These are phyloP conservation scores for Caenorhabditis becei DNA, from an alignment of 2,888 invertebrate genomes.

Conservation along the genomic window DNA sequence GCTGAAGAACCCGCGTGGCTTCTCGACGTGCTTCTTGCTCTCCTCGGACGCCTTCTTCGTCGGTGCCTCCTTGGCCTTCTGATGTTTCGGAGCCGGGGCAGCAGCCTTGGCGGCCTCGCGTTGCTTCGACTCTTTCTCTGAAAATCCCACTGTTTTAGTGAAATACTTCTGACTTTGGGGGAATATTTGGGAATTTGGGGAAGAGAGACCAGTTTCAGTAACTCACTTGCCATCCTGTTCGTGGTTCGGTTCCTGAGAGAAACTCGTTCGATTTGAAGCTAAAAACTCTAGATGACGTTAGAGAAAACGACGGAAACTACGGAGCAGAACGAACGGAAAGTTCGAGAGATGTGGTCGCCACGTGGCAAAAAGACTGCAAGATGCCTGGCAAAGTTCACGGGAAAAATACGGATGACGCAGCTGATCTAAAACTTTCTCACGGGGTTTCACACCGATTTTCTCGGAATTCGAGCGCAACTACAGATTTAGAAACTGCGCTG, in stretches of 20 bases:
- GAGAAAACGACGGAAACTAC: neutral
- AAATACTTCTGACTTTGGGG: neutral
- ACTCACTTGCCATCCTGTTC: conserved; percentile 51
- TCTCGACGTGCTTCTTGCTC: neutral
- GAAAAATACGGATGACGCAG: too few species aligned
- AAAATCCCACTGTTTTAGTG: neutral
- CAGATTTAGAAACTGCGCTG: too few species aligned
- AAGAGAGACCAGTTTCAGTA: neutral
- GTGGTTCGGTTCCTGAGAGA: neutral
- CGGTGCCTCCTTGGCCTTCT: conserved; percentile 9
- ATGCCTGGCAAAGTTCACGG: too few species aligned
- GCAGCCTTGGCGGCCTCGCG: conserved; percentile 5
- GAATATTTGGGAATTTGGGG: neutral
- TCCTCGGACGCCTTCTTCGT: conserved; percentile 10
- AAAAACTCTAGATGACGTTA: conserved; percentile 17
- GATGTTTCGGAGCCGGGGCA: neutral
- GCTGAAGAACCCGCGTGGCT: conserved; percentile 31
- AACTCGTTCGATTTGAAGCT: conserved; percentile 9
- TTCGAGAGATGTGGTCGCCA: too few species aligned
- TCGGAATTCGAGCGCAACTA: too few species aligned
- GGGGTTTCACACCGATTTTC: too few species aligned
- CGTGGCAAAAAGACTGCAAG: too few species aligned
- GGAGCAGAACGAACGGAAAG: neutral
- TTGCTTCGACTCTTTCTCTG: conserved; percentile 45
- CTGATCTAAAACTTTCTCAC: too few species aligned